Conservation (phyloP, 1,140 invertebrate species). For the Mylabris phalerata region DNA sequence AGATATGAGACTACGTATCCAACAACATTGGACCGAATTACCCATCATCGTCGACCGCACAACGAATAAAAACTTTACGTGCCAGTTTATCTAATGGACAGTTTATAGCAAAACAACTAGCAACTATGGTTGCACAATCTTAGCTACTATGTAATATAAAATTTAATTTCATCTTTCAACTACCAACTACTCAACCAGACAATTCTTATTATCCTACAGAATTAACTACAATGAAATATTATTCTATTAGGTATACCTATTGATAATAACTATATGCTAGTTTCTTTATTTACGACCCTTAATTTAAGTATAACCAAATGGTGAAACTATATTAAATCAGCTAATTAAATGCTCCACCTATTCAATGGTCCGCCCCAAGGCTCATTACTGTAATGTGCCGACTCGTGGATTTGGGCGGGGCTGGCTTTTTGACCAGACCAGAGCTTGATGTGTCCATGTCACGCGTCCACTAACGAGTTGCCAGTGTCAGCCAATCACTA, state of each 20-base stretch:
- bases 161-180: too few relatives aligned
- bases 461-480: constrained; percentile 24
- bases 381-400: constrained; percentile 34
- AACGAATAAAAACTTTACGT: constrained; percentile 16
- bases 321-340: constrained; percentile 26
- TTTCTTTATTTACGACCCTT: too few relatives aligned
- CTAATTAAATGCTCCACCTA: constrained; percentile 35
- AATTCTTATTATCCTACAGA: too few relatives aligned
- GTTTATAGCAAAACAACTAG: neutral
- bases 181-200: too few relatives aligned
- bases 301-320: neutral
- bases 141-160: too few relatives aligned
- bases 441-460: constrained; percentile 27
- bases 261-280: too few relatives aligned
- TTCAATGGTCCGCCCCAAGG: constrained; percentile 22
- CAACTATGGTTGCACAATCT: too few relatives aligned
- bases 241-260: too few relatives aligned
- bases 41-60: constrained; percentile 7
- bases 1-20: neutral
- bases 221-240: too few relatives aligned
- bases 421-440: constrained; percentile 14
- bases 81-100: constrained; percentile 16
- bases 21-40: neutral
- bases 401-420: constrained; percentile 29
- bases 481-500: constrained; percentile 23